Base-by-base conservation (phyloP, 2,888 invertebrate species). In the Oxystoma pomonae region DNA sequence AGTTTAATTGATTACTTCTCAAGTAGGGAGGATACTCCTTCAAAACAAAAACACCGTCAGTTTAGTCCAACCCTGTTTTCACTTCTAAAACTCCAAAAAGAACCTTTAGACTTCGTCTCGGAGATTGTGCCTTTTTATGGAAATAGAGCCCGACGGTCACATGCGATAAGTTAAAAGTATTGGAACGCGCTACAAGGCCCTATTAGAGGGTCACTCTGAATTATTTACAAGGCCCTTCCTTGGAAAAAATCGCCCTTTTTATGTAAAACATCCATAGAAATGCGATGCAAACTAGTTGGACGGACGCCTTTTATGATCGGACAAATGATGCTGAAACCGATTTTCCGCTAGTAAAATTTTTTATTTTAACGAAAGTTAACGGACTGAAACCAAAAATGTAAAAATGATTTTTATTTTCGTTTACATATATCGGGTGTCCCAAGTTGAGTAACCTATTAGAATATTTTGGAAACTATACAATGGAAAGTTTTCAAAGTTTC, bases 211-310 rank as follows among this genome's bases (percentile, higher is more conserved):
- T 75, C 75, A 75, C 74, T 77, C 72, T 78, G 79, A 79, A 78
- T 79, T 78, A 79, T 79, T 79, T 79, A 79, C 78, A 77, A 76
- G 78, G 76, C 74, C 73, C 72, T 77, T 77, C 76, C 77, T 63
- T 63, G 65, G 73, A 63, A 67, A 71, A 75, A 73, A 12, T 35
- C 35, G 35, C 12, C 35, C 35, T 35, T 35, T 35, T 35, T 35
- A 35, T 35, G 35, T 3, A 35, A 35, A 35, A 78, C 78, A 76
- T 71, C 68, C 70, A 76, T 75, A 74, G 71, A 77, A 76, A 78
- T 76, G 12, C 71, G 71, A 67, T 68, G 65, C 60, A 70, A 72
- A 74, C 73, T 75, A 71, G 72, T 71, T 75, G 73, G 73, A 70
- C 73, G 72, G 67, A 70, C 70, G 71, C 70, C 66, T 69, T 74